Evolutionary conservation across 2,888 invertebrate species (phyloP).

Genomic region (Ectemnius continuus): DNA sequence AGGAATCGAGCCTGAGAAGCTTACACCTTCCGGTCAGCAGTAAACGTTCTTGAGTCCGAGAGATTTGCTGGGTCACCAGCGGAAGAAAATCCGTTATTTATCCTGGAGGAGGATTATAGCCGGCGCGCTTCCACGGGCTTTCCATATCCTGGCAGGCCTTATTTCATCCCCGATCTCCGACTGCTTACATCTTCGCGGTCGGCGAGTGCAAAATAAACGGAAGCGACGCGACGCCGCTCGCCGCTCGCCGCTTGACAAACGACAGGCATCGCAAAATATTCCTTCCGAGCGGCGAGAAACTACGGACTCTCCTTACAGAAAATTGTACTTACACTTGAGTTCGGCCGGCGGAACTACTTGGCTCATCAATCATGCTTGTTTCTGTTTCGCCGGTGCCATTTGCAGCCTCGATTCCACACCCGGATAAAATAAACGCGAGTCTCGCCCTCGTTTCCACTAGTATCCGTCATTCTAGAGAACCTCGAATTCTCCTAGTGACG

Average conservation of each 20-base stretch:
- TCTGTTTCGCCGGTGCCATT: not conserved
- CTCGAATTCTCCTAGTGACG: too few relatives aligned
- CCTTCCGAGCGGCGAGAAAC: too few relatives aligned
- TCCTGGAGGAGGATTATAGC: constrained; percentile 10
- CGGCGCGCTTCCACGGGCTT: not conserved
- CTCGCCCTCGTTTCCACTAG: too few relatives aligned
- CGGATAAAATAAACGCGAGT: constrained; percentile 1
- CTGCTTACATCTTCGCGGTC: constrained; percentile 9
- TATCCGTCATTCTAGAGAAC: too few relatives aligned
- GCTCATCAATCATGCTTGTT: constrained; percentile 9
- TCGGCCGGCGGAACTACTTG: not conserved
- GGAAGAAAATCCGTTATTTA: constrained; percentile 51
- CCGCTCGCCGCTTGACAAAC: too few relatives aligned
- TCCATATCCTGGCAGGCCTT: constrained; percentile 7
- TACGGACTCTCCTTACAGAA: too few relatives aligned
- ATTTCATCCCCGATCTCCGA: constrained; percentile 17
- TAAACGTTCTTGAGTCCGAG: constrained; percentile 38
- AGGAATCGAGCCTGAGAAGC: constrained; percentile 27
- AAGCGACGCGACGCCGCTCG: too few relatives aligned
- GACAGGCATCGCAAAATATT: too few relatives aligned
- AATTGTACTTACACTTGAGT: not conserved
- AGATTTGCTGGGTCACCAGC: constrained; percentile 39
- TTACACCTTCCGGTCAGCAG: constrained; percentile 24
- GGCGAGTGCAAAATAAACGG: not conserved
- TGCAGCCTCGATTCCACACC: not conserved